Evolutionary conservation across 2,113 vertebrate genomes (phyloP).

Genomic region (Oceanites oceanicus): DNA sequence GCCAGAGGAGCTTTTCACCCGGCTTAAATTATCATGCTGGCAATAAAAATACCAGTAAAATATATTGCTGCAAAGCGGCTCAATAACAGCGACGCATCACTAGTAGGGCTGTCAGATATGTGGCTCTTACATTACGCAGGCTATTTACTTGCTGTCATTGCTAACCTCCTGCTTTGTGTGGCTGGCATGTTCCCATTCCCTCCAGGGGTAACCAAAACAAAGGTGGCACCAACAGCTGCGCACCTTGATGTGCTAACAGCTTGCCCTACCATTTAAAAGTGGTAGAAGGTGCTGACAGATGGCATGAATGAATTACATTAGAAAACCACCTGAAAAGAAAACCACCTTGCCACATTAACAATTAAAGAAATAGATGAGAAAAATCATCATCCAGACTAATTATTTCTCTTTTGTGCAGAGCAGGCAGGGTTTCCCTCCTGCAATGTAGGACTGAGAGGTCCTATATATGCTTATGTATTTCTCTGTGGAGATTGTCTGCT

Average conservation of each 20-base stretch:
- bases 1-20: not conserved
- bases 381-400: not conserved
- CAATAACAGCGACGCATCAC: not conserved
- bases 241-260: not conserved
- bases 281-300: constrained; percentile 41
- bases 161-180: constrained; percentile 2
- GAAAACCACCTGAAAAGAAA: constrained; percentile 9
- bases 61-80: not conserved
- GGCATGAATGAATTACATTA: not conserved
- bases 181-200: constrained; percentile 31
- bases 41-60: constrained; percentile 21
- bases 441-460: not conserved
- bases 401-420: not conserved
- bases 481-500: not conserved
- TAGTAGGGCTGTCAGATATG: not conserved
- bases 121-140: not conserved
- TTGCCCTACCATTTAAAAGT: not conserved
- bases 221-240: constrained; percentile 39
- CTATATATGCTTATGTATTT: not conserved
- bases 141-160: constrained; percentile 13
- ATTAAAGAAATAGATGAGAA: constrained; percentile 8
- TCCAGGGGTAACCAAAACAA: constrained; percentile 25
- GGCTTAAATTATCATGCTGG: constrained; percentile 19
- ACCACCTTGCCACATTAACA: not conserved
- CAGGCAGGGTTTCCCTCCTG: not conserved